Percentiles rank a stretch among this genome's conserved stretches.
phyloP scores from a whole-genome alignment of 2,113 vertebrate genomes.

The Microtus pennsylvanicus region DNA sequence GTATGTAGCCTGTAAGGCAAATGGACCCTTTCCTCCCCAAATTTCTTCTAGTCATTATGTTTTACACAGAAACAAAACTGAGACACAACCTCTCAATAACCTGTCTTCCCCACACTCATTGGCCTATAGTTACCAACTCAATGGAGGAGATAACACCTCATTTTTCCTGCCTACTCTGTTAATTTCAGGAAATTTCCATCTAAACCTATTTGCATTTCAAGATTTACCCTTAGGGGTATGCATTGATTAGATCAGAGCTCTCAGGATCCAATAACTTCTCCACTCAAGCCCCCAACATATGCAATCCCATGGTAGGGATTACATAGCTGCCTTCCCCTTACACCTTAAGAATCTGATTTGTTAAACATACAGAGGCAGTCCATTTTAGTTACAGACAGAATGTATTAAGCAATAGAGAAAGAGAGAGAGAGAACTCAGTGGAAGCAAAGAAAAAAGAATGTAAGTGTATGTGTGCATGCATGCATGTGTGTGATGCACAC shows the following conservation, averaged over 20 bases:
- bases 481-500: neutral
- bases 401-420: neutral
- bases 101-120: neutral
- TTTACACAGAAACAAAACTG: neutral
- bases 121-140: neutral
- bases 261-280: neutral
- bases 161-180: neutral
- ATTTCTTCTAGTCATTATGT: neutral
- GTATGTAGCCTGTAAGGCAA: neutral
- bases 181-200: neutral
- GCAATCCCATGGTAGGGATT: neutral
- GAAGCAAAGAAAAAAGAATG: neutral
- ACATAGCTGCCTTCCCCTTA: neutral
- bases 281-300: neutral
- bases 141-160: neutral
- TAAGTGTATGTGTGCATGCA: neutral
- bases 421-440: neutral
- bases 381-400: slow-evolving; percentile 19
- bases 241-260: neutral
- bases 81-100: neutral
- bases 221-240: neutral
- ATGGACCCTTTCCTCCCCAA: neutral
- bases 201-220: neutral
- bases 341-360: neutral
- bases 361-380: neutral